Percentiles rank a stretch among this genome's conserved stretches.
Evolutionary conservation across 2,113 vertebrate genomes (phyloP).

Genomic region (Nerophis ophidion): DNA sequence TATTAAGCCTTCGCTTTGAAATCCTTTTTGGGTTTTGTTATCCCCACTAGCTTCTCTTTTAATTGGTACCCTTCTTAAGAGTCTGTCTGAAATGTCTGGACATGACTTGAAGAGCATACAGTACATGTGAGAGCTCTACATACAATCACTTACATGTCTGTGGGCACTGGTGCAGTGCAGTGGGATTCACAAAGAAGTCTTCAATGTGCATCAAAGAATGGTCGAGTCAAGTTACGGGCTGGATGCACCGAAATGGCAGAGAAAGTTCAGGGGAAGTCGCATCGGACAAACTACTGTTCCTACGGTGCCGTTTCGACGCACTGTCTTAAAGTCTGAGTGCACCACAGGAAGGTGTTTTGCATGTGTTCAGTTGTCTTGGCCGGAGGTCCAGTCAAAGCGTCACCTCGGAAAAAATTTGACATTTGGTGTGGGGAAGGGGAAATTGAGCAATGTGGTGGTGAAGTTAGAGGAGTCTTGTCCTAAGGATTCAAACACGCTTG

Average conservation of each 20-base stretch:
- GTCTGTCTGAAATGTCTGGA: slow-evolving; percentile 78
- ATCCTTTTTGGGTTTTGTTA: slow-evolving; percentile 47
- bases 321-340: slow-evolving; percentile 44
- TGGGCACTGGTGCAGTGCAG: slow-evolving; percentile 94
- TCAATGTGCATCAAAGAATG: slow-evolving; percentile 72
- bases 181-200: slow-evolving; percentile 79
- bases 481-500: slow-evolving; percentile 26
- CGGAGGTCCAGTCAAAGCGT: slow-evolving; percentile 34
- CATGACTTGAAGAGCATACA: slow-evolving; percentile 78
- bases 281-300: slow-evolving; percentile 36
- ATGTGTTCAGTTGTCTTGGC: slow-evolving; percentile 31
- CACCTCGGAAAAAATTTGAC: slow-evolving; percentile 39
- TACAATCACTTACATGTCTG: slow-evolving; percentile 90
- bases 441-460: slow-evolving; percentile 46
- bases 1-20: slow-evolving; percentile 78
- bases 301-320: slow-evolving; percentile 44
- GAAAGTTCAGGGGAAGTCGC: slow-evolving; percentile 32
- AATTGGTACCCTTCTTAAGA: slow-evolving; percentile 46
- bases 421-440: slow-evolving; percentile 48
- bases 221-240: slow-evolving; percentile 49
- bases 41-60: slow-evolving; percentile 44
- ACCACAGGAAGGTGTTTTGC: slow-evolving; percentile 14
- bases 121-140: slow-evolving; percentile 84
- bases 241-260: slow-evolving; percentile 58
- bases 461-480: slow-evolving; percentile 36